phyloP scores from a whole-genome alignment of 2,113 vertebrate genomes.

The Rousettus leschenaultii region DNA sequence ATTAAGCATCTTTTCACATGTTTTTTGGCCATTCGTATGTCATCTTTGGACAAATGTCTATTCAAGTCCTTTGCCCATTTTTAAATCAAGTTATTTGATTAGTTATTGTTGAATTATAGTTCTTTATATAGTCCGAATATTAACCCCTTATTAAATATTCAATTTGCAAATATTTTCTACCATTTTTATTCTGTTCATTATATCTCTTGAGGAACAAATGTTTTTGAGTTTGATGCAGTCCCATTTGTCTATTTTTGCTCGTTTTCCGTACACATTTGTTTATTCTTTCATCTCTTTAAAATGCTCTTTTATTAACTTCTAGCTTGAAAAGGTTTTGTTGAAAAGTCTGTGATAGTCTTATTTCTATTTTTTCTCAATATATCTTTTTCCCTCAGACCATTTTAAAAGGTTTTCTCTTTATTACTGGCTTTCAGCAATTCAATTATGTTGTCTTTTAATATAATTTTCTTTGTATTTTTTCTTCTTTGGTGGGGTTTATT shows the following conservation, averaged over 20 bases:
- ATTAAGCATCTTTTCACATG: background rate
- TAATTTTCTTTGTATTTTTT: conserved; percentile 7
- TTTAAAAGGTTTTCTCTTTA: background rate
- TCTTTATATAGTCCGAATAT: background rate
- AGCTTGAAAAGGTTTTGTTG: background rate
- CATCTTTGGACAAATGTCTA: background rate
- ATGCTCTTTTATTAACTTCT: background rate
- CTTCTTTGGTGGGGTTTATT: background rate
- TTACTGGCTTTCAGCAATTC: conserved; percentile 19
- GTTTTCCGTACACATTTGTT: background rate
- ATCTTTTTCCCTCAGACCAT: background rate
- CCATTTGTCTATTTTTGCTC: background rate
- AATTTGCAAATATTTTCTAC: background rate
- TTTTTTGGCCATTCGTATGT: background rate
- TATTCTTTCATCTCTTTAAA: background rate
- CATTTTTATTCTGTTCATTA: background rate
- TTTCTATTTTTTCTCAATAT: background rate
- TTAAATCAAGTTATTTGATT: background rate
- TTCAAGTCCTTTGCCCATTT: background rate
- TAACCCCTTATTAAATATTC: background rate
- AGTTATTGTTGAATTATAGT: background rate
- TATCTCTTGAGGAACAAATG: background rate
- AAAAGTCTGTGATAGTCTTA: background rate
- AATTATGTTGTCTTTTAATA: background rate
- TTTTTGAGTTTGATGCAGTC: background rate